Evolutionary conservation across 2,113 vertebrate species (phyloP), one percentile per base, ranked within the genome.

Genomic region (Poeciliopsis occidentalis): DNA sequence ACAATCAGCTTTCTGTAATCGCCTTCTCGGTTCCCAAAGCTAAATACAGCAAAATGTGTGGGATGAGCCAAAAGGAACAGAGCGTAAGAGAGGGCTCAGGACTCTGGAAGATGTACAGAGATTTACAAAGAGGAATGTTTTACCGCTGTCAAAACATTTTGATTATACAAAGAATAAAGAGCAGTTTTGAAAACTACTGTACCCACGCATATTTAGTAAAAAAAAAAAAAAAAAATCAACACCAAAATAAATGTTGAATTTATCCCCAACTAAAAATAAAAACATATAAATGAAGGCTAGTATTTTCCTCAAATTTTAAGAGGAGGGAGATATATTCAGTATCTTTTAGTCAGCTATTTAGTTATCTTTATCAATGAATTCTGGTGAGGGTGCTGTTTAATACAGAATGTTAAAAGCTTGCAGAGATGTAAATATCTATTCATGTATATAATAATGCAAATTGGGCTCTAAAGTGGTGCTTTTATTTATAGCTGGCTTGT

Each of bases 401-500:
- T 19, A 19, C 22, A n/a, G 32, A 22, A 22, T 39, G 29, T 75
- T 73, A 80, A 88, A 86, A 85, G 26, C 39, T 17, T 72, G 71
- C 34, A 37, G 2, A 80, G 86, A 88, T 86, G 63, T 54, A 83
- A 91, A 89, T 85, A 70, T 67, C 1, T 47, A 54, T 17, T 32
- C 51, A 31, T 57, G 60, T 61, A 60, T 78, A 71, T 68, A 57
- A 63, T 19, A 30, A 72, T 72, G 57, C 12, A 26, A 19, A 26
- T 39, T 26, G 66, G 79, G 22, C 62, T 66, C 1, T 5, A 47
- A 17, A 47, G 44, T 19, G 17, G 44, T 47, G 44, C 44, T 47
- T 19, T 19, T 47, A 19, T 47, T 19, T 47, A 47, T 17, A 17
- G 17, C 5, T 47, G 44, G 4, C 17, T 47, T 17, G 15, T 41